Base-by-base conservation (phyloP, 2,113 vertebrate species). In the Colistium nudipinnis region DNA sequence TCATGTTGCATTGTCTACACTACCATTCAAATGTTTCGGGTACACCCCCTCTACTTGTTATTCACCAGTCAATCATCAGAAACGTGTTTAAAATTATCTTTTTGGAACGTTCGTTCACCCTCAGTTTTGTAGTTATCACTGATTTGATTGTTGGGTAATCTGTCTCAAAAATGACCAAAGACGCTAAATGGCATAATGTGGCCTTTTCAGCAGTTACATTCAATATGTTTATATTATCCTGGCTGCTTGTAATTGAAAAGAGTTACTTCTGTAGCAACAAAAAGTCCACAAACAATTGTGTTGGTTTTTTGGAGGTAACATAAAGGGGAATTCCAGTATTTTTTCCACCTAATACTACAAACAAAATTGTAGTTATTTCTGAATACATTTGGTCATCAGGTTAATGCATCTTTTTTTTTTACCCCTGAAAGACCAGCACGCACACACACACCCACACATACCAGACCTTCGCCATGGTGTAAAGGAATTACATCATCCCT, bases 401-500 rank as follows among this genome's bases (percentile, higher is more conserved):
- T 55, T 52, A 20, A 17, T 57, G 28, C 19, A 1, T 62, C 19
- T 44, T 0, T 53, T 72, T 45, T 35, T 7, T 9, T 41, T 51
- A 36, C 11, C 39, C 35, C 24, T 39, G 7, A 43, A 28, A 30
- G 22, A 53, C 53, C 11, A 22, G 19, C 51, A 30, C 13, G 19
- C 36, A 39, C 59, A 25, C 47, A 53, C 49, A 17, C 47, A 45
- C 65, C 48, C 12, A 52, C 51, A 57, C 35, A 70, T 11, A 12
- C 8, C 30, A 25, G 4, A 27, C 39, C 54, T 64, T 64, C 75
- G 72, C 82, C 76, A n/a, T 59, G 45, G 57, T 78, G 68, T 75
- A 81, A 88, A 87, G 56, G 51, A 82, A 90, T 92, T 52, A 87
- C 86, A 88, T 90, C 85, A 89, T 83, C 74, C 54, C 22, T 60